phyloP scores from a whole-genome alignment of 2,113 vertebrate genomes.

The Cavia aperea region DNA sequence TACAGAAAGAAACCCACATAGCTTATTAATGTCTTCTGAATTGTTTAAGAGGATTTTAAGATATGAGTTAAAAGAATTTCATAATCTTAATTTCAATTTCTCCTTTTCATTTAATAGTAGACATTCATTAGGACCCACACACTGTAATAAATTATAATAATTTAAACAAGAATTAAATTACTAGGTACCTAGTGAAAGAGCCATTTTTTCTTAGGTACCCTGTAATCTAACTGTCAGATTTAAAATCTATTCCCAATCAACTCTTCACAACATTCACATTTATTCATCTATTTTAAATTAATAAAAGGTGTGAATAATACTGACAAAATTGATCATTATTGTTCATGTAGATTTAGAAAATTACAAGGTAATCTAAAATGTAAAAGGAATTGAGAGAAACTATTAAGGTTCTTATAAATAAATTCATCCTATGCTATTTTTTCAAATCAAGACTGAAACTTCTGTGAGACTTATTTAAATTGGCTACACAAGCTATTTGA shows the following conservation, averaged over 20 bases:
- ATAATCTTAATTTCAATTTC: constrained; percentile 91
- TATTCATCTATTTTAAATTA: constrained; percentile 99
- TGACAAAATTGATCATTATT: constrained; percentile 92
- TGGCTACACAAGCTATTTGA: constrained; percentile 74
- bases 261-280: constrained; percentile 97
- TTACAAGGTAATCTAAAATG: constrained; percentile 92
- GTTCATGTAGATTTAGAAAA: constrained; percentile 96
- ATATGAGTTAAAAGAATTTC: constrained; percentile 85
- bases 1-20: constrained; percentile 70
- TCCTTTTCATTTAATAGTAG: constrained; percentile 96
- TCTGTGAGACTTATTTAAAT: constrained; percentile 76
- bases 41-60: constrained; percentile 83
- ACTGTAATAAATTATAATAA: constrained; percentile 99
- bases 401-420: constrained; percentile 86
- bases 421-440: constrained; percentile 77
- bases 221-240: constrained; percentile 99
- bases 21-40: constrained; percentile 79
- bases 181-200: constrained; percentile 92
- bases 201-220: constrained; percentile 90
- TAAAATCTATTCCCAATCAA: constrained; percentile 96
- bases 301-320: constrained; percentile 95
- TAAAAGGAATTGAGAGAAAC: constrained; percentile 88
- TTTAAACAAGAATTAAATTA: constrained; percentile 99
- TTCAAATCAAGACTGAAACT: constrained; percentile 74
- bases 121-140: constrained; percentile 96